These are phyloP conservation scores for Dromas ardeola DNA, from an alignment of 2,113 vertebrate genomes.

Conservation along the genomic window DNA sequence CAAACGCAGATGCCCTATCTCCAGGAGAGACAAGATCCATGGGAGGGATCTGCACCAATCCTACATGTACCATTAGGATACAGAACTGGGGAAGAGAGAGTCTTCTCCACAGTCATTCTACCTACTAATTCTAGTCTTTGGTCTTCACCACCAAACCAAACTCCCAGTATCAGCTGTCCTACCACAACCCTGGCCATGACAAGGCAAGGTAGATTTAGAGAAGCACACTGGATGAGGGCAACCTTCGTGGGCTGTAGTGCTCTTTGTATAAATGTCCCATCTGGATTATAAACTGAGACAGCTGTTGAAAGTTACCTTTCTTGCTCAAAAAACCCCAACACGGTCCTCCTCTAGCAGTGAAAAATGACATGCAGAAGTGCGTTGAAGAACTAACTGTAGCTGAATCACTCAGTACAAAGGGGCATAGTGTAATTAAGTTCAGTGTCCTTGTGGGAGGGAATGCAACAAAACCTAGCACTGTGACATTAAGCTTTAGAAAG, in stretches of 20 bases:
- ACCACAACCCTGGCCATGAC: background rate
- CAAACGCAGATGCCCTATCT: accelerated
- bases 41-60: background rate
- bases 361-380: background rate
- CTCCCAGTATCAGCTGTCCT: background rate
- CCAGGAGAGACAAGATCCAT: background rate
- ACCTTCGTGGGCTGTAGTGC: background rate
- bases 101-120: background rate
- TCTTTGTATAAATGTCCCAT: background rate
- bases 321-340: background rate
- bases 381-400: background rate
- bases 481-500: conserved; percentile 56
- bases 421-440: conserved; percentile 51
- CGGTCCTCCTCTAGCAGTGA: background rate
- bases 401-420: conserved; percentile 35
- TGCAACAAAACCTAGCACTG: conserved; percentile 55
- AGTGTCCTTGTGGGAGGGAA: conserved; percentile 56
- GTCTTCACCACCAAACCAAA: background rate
- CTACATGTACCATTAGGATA: background rate
- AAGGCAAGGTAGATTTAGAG: background rate
- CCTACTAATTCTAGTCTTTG: background rate
- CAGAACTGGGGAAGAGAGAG: background rate
- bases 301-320: background rate
- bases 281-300: background rate
- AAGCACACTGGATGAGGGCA: background rate